Evolutionary conservation across 2,113 vertebrate species (phyloP).

Genomic region (Ardeotis arabs): DNA sequence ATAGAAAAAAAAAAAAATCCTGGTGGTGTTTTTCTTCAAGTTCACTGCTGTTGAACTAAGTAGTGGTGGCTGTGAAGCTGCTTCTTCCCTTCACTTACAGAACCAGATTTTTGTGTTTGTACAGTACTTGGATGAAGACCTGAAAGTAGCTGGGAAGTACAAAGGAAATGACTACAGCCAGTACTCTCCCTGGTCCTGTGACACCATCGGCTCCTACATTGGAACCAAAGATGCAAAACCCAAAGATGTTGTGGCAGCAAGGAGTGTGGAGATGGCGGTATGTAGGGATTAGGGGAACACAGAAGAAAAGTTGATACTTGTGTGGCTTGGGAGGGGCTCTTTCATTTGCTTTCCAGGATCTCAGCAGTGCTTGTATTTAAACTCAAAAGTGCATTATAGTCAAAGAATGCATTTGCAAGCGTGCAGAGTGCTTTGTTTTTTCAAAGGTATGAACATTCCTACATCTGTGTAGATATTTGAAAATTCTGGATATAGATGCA

Average conservation of each 20-base stretch:
- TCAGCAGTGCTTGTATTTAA: not conserved
- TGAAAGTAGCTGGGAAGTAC: conserved; percentile 88
- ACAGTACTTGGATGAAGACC: conserved; percentile 91
- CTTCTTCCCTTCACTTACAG: conserved; percentile 51
- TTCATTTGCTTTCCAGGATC: not conserved
- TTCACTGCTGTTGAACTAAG: not conserved
- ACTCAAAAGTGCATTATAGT: not conserved
- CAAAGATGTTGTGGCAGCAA: conserved; percentile 90
- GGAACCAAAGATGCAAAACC: conserved; percentile 97
- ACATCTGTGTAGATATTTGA: not conserved
- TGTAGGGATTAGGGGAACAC: conserved; percentile 19
- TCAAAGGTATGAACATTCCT: not conserved
- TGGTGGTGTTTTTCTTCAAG: not conserved
- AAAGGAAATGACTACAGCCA: conserved; percentile 94
- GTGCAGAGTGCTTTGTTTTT: not conserved
- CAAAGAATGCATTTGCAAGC: not conserved
- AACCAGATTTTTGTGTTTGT: conserved; percentile 60
- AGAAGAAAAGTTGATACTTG: not conserved
- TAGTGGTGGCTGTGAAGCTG: not conserved
- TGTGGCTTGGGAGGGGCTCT: not conserved
- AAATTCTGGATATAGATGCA: not conserved
- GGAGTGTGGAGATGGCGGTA: conserved; percentile 92
- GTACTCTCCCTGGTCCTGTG: conserved; percentile 99
- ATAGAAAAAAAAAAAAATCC: not conserved
- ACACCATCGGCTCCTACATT: conserved; percentile 98